These are phyloP conservation scores for Maniola hyperantus DNA, from an alignment of 2,888 invertebrate species.

Conservation along the genomic window DNA sequence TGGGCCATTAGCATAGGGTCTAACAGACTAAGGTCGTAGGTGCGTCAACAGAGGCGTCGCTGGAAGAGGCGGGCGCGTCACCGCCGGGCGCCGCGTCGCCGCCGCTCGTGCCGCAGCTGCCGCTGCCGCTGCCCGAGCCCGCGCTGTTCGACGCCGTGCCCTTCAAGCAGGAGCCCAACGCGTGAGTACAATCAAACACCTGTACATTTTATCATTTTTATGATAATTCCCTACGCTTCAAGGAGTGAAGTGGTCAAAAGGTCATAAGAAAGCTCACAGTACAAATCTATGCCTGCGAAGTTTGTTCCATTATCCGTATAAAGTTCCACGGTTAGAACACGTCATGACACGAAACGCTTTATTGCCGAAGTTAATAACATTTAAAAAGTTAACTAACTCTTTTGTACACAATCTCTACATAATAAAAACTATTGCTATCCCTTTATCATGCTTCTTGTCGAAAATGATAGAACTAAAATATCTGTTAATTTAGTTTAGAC, in stretches of 20 bases:
- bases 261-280: too few species aligned
- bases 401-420: too few species aligned
- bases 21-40: conserved; percentile 49
- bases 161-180: conserved; percentile 73
- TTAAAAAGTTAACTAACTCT: too few species aligned
- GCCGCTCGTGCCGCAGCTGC: conserved; percentile 57
- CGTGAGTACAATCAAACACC: conserved; percentile 21
- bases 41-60: conserved; percentile 64
- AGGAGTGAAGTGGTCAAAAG: too few species aligned
- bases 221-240: too few species aligned
- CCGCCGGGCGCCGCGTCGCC: conserved; percentile 52
- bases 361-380: background rate
- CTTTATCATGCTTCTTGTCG: too few species aligned
- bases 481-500: background rate
- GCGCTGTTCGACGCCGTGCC: conserved; percentile 58
- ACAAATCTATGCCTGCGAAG: background rate
- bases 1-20: background rate
- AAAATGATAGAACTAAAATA: too few species aligned
- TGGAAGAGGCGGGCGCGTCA: conserved; percentile 50
- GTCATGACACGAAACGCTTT: background rate
- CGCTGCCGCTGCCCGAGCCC: conserved; percentile 51
- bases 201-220: too few species aligned
- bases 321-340: background rate
- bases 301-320: background rate
- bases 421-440: too few species aligned